Evolutionary conservation across 1,140 invertebrate genomes (phyloP).

Genomic region (Diachasma alloeum): DNA sequence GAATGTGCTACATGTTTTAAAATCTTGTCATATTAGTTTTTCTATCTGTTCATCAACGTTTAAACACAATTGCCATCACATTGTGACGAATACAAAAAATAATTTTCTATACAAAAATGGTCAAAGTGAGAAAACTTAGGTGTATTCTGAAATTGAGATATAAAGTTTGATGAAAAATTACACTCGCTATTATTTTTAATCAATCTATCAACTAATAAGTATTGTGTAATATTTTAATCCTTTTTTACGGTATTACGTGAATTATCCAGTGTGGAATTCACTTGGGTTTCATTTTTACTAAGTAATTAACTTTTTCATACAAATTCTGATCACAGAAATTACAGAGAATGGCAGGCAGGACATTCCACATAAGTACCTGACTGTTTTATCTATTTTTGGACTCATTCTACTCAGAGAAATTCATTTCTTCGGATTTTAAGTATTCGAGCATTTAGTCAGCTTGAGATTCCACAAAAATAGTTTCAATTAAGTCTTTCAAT

Average conservation of each 20-base stretch:
- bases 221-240: background rate
- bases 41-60: background rate
- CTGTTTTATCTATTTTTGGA: background rate
- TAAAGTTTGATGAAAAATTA: background rate
- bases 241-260: background rate
- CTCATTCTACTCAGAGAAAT: background rate
- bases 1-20: background rate
- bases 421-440: no score
- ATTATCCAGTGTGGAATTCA: no score
- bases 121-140: no score
- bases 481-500: no score
- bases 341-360: background rate
- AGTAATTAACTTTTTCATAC: background rate
- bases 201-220: background rate
- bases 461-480: no score
- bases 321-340: background rate
- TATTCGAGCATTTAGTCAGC: no score
- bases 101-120: no score
- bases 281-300: background rate
- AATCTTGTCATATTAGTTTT: background rate
- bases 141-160: background rate
- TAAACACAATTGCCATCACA: no score
- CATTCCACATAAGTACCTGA: no score
- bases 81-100: no score
- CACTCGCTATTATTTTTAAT: background rate